A percentile compares a stretch with the other conserved stretches of the same genome.
These are phyloP conservation scores for Procavia capensis DNA, from an alignment of 2,113 vertebrate species.

Conservation along the genomic window DNA sequence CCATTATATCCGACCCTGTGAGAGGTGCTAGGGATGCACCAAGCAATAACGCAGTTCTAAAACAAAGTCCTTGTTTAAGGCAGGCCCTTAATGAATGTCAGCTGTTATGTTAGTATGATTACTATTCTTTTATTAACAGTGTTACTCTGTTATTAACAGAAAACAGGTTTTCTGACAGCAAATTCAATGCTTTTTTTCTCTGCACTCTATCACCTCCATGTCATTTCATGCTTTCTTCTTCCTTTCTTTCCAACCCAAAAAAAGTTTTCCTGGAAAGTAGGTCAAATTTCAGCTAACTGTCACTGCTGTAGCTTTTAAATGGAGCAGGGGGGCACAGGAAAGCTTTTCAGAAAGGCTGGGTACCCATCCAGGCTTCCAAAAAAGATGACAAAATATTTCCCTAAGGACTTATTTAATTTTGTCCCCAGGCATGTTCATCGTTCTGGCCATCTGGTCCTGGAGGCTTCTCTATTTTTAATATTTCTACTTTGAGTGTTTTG, in stretches of 20 bases:
- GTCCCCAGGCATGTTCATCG: slow-evolving; percentile 77
- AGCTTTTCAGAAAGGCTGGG: slow-evolving; percentile 68
- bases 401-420: slow-evolving; percentile 78
- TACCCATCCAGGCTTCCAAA: slow-evolving; percentile 64
- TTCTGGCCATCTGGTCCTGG: slow-evolving; percentile 76
- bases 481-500: slow-evolving; percentile 77
- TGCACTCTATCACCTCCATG: neutral
- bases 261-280: slow-evolving; percentile 75
- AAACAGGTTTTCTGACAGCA: slow-evolving; percentile 7
- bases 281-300: slow-evolving; percentile 60
- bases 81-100: neutral
- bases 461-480: slow-evolving; percentile 84
- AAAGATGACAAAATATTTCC: slow-evolving; percentile 80
- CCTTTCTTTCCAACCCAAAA: slow-evolving; percentile 57
- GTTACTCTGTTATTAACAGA: neutral
- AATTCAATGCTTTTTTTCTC: slow-evolving; percentile 30
- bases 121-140: neutral
- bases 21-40: neutral
- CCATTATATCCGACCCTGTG: neutral
- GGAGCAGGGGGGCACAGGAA: slow-evolving; percentile 39
- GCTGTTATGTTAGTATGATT: neutral
- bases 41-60: neutral
- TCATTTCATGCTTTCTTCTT: slow-evolving; percentile 12
- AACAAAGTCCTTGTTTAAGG: neutral
- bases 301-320: neutral